Base-by-base conservation (phyloP, 1,140 invertebrate species). In the Medauroidea extradentata region DNA sequence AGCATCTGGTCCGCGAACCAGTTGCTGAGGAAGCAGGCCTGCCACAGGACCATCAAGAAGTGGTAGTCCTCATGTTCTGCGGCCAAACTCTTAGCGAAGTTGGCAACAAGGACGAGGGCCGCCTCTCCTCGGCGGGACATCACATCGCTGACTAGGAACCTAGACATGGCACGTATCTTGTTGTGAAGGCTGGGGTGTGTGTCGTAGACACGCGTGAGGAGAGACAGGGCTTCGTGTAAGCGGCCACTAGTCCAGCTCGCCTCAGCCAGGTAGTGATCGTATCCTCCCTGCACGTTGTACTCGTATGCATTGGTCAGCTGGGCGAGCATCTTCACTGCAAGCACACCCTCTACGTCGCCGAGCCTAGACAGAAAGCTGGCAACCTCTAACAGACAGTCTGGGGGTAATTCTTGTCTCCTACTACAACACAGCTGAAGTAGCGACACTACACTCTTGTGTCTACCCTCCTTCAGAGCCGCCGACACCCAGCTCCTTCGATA, bases 21-120 rank as follows among this genome's bases (percentile, higher is more conserved):
- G 14, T 55, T 43, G 39, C 53, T 55, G 5, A 55, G 44, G 39
- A 55, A 55, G 42, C 53, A 55, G 44, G 13, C n/a, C 39, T 55
- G 23, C 53, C 53, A 55, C 14, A 55, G 42, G n/a, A 18, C 24
- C 29, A 43, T 21, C 53, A 55, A 27, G 19, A 55, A 21, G 39
- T 55, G 25, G 44, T 43, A 55, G 41, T 55, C 53, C 19, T 27
- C 16, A 44, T 25, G 44, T 8, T 55, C 14, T 2, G 24, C 23
- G 9, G 53, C 53, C 23, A 55, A 18, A 13, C 16, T 43, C 27
- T 44, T 23, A n/a, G 53, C 34, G 27, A 55, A 55, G 16, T 25
- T 55, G 4, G 53, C 39, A n/a, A 55, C 14, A 13, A 43, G 41
- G 27, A 55, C 53, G 13, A 55, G n/a, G 16, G 53, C 34, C 39